Evolutionary conservation across 35 echinoderm and acorn worm genomes (phyloP), one percentile per base, ranked within the genome.

Genomic region (Heliocidaris tuberculata): DNA sequence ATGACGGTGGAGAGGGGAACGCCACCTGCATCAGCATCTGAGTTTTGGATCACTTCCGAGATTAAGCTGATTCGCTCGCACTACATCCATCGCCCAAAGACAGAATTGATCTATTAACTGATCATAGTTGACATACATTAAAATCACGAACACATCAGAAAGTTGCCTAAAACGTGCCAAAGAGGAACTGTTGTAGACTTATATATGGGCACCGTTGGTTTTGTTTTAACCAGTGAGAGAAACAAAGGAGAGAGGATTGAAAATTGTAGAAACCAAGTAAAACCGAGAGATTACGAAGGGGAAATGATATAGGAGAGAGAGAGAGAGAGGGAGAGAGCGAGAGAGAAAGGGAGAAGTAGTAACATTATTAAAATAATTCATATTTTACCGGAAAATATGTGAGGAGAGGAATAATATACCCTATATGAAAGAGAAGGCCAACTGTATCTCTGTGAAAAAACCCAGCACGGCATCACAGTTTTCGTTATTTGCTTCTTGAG

Each of bases 51-150:
- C 65, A 78, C 65, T 78, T n/a, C 65, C 65, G 65, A 78, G 65
- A 78, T 78, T 78, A 78, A 78, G 65, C 21, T 0, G 65, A 78
- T 78, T 78, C 65, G 65, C 65, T n/a, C 65, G 65, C 65, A n/a
- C 65, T 7, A 27, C 65, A 21, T 19, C 65, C 27, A 78, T 78
- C 65, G 65, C 65, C 65, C 65, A 78, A 78, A 78, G 65, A 78
- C 65, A 78, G 65, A 78, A 78, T 78, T 78, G 65, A 78, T 78
- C 65, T 78, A 78, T 78, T 78, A 78, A 78, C 65, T 78, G 65
- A 78, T 78, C 15, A 21, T 24, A 78, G 21, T 78, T 78, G 65
- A 78, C 65, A 78, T 24, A 78, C 15, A 78, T 78, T 19, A 78
- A 78, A 78, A 78, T 78, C 65, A 78, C 65, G 65, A 78, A 78